Percentiles rank a stretch among this genome's conserved stretches.
Evolutionary conservation across 2,113 vertebrate genomes (phyloP).

Genomic region (Dendropsophus ebraccatus): DNA sequence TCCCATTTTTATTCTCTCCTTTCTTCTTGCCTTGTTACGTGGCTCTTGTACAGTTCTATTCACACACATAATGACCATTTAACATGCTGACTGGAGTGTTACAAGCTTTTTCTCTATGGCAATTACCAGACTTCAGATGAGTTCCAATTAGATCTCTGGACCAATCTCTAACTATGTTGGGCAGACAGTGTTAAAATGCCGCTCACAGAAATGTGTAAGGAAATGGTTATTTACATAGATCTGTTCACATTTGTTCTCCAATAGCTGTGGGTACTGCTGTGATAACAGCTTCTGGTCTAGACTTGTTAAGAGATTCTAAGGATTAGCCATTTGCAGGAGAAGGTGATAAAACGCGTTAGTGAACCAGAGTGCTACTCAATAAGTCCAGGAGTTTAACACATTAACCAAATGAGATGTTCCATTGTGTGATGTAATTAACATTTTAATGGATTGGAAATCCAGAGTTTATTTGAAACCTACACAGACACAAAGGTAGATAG

Average conservation of each 20-base stretch:
- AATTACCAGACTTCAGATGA: constrained; percentile 4
- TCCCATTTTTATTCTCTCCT: neutral
- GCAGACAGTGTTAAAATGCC: neutral
- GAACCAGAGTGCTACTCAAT: neutral
- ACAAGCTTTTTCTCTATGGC: neutral
- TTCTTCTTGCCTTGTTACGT: neutral
- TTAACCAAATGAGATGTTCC: neutral
- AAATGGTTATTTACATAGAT: constrained; percentile 19
- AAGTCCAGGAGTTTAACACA: neutral
- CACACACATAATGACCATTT: constrained; percentile 8
- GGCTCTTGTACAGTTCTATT: neutral
- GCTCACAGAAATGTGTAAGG: constrained; percentile 2
- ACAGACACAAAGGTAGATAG: neutral
- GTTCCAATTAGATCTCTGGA: constrained; percentile 5
- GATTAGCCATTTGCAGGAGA: constrained; percentile 18
- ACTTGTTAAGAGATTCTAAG: constrained; percentile 30
- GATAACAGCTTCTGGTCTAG: constrained; percentile 34
- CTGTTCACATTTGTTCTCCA: constrained; percentile 23
- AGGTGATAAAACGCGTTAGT: neutral
- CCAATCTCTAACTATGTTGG: neutral
- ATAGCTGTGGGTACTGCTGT: constrained; percentile 2
- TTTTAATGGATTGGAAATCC: constrained; percentile 4
- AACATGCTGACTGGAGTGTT: neutral
- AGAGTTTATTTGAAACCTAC: neutral
- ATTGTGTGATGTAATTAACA: neutral